Base-by-base conservation (phyloP, 2,888 invertebrate species). In the Notodonta dromedarius region DNA sequence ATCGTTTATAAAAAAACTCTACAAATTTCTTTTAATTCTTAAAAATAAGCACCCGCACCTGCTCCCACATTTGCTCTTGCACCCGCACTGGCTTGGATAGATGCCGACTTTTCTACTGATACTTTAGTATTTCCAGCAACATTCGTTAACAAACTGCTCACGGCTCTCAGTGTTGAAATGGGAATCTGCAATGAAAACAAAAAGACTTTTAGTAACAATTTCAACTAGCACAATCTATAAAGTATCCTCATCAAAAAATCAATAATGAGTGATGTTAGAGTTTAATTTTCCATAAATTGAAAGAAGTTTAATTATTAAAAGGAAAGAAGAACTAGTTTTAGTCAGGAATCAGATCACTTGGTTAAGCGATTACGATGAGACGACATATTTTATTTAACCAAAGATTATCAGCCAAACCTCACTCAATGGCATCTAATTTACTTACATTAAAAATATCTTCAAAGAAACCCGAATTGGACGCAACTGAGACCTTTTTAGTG, bases 381-480 rank as follows among this genome's bases (percentile, higher is more conserved):
- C 24, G 24, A 24, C 24, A 24, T 24, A 24, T 24, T 24, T 24
- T 24, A 24, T 24, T 24, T 2, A 1, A 24, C 24, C 24, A 24
- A 24, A 24, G 2, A 24, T 24, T 24, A 24, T 24, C 24, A 24
- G 1, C 39, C 39, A 6, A 9, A 42, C 9, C 42, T 11, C 42
- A 42, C 8, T 42, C 2, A 24, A 24, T 24, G 2, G 24, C 24
- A 24, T 24, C 24, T 24, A 24, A 24, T 42, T 11, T 57, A 91
- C 94, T 94, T 81, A 95, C 96, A 79, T 95, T 95, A 69, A 96
- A 95, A 63, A 95, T 94, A 74, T 95, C 95, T 53, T 94, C 91
- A 73, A 95, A 94, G 61, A 95, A 90, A n/a, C 89, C 86, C 0
- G 92, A 90, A 60, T 87, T 90, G 53, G 78, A 85, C 59, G 86